These are phyloP conservation scores for Anseranas semipalmata DNA, from an alignment of 2,113 vertebrate species.

Conservation along the genomic window DNA sequence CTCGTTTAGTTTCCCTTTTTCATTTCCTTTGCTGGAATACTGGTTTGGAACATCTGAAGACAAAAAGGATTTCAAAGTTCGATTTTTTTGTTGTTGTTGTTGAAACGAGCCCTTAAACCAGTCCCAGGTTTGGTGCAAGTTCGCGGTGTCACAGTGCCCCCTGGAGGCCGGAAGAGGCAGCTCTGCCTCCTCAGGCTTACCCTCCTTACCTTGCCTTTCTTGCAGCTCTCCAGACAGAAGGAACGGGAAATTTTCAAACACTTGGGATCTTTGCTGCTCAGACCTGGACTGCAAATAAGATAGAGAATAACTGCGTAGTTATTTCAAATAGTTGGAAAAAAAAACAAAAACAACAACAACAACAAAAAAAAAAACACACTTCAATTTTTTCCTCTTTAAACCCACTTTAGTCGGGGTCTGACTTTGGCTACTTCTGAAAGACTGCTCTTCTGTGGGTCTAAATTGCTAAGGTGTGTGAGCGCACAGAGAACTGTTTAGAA, in stretches of 20 bases:
- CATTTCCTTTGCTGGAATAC: conserved; percentile 65
- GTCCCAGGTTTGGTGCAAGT: background rate
- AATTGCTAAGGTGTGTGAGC: background rate
- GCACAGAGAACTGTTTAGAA: background rate
- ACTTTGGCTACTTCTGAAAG: conserved; percentile 21
- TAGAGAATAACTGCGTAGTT: conserved; percentile 76
- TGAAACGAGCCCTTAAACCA: background rate
- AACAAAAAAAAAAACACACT: conserved; percentile 53
- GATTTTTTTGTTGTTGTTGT: background rate
- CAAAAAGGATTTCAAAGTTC: background rate
- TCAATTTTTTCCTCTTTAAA: background rate
- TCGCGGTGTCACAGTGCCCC: conserved; percentile 67
- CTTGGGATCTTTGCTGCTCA: background rate
- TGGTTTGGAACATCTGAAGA: conserved; percentile 54
- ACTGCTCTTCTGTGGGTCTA: background rate
- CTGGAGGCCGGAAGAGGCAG: conserved; percentile 23
- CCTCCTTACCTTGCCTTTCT: background rate
- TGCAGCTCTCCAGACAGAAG: background rate
- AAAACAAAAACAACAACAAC: too few species aligned
- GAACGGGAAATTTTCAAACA: background rate
- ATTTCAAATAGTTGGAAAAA: conserved; percentile 19
- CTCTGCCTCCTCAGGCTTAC: background rate
- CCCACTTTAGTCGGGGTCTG: background rate
- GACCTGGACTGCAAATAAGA: conserved; percentile 50
- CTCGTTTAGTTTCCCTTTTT: conserved; percentile 52